Conservation (phyloP, 2,113 vertebrate species). For the Laticauda laticaudata region DNA sequence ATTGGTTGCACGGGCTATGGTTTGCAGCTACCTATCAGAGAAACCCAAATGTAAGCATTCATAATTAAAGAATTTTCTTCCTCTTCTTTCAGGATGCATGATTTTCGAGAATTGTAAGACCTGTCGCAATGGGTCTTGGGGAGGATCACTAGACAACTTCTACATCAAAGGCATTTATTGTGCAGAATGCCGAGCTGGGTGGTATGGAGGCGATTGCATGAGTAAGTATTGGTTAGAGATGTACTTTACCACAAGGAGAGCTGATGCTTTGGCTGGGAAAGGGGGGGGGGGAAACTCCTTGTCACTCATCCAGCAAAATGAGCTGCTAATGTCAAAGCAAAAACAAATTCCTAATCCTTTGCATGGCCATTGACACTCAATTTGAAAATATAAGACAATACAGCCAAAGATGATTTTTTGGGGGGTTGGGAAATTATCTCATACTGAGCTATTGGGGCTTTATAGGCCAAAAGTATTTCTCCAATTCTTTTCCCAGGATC, state of each 20-base stretch:
- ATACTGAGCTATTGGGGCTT: background rate
- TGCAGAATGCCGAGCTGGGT: slow-evolving; percentile 89
- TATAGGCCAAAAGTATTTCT: background rate
- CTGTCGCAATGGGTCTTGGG: slow-evolving; percentile 95
- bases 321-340: background rate
- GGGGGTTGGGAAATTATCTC: background rate
- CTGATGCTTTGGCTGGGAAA: background rate
- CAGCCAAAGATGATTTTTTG: background rate
- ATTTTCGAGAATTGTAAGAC: slow-evolving; percentile 98
- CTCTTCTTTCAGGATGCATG: slow-evolving; percentile 76
- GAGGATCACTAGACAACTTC: slow-evolving; percentile 86
- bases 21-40: background rate
- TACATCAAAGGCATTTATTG: slow-evolving; percentile 92
- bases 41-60: background rate
- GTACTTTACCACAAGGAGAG: background rate
- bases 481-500: background rate
- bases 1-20: no score
- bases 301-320: background rate
- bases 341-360: background rate
- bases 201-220: slow-evolving; percentile 97
- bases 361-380: background rate
- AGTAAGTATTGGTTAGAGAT: slow-evolving; percentile 76
- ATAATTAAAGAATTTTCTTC: background rate
- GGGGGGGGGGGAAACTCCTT: no score
- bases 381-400: background rate